phyloP scores from a whole-genome alignment of 2,888 invertebrate species.

The Lumbricus terrestris region DNA sequence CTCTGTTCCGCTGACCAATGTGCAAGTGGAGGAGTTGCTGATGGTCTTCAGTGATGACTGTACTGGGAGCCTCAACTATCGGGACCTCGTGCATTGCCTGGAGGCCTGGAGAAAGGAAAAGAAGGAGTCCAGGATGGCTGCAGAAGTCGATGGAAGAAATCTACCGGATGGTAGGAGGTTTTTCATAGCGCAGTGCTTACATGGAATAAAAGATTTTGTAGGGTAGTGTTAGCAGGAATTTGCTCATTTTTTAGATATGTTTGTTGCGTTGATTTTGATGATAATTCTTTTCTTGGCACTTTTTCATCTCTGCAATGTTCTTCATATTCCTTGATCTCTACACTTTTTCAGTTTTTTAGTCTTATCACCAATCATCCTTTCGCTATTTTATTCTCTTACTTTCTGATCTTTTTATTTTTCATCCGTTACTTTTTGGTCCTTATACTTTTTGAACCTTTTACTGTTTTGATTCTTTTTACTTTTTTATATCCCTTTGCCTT shows the following conservation, averaged over 20 bases:
- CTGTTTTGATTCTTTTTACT: no score
- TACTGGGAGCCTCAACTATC: conserved; percentile 51
- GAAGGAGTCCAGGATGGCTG: conserved; percentile 37
- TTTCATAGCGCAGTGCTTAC: neutral
- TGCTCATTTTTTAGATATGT: no score
- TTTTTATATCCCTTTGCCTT: neutral
- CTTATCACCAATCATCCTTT: no score
- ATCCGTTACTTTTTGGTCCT: no score
- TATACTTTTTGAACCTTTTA: no score
- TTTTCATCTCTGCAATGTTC: no score
- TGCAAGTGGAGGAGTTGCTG: conserved; percentile 53
- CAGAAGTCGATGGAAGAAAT: neutral
- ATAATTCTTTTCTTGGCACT: no score
- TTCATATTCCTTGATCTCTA: no score
- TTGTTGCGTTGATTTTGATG: no score
- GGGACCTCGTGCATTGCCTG: conserved; percentile 51
- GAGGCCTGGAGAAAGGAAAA: conserved; percentile 46
- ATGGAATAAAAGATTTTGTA: neutral
- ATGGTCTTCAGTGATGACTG: conserved; percentile 50
- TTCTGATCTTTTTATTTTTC: no score
- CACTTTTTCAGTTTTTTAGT: no score
- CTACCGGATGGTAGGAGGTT: neutral
- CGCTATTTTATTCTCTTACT: neutral
- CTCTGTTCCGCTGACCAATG: conserved; percentile 49
- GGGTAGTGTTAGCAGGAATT: no score